phyloP scores from a whole-genome alignment of 2,797 vertebrate genomes.

The Lutjanus argentimaculatus region DNA sequence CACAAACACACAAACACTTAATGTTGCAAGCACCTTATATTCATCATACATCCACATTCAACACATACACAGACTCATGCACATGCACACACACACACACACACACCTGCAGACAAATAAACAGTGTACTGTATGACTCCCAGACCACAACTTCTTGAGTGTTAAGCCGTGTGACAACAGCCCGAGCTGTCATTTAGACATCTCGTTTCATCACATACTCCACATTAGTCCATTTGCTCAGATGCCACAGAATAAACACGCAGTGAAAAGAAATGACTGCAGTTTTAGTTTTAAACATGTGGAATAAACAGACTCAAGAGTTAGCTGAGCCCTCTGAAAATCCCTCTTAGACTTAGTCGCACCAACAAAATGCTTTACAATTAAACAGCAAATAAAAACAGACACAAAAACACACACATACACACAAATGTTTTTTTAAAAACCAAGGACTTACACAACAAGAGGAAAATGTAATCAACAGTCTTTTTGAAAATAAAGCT shows the following conservation, averaged over 20 bases:
- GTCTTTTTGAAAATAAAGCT: no score
- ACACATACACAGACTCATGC: conserved; percentile 28
- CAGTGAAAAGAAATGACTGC: conserved; percentile 55
- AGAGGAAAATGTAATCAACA: no score
- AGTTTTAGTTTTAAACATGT: conserved; percentile 63
- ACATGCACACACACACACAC: conserved; percentile 30
- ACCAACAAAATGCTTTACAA: no score
- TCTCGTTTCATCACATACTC: conserved; percentile 81
- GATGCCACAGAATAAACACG: conserved; percentile 75
- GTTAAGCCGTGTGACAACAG: conserved; percentile 80
- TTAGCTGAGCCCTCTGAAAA: conserved; percentile 44
- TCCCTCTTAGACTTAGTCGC: conserved; percentile 2
- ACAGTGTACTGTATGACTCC: conserved; percentile 52
- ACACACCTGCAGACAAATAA: conserved; percentile 71
- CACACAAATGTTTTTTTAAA: no score
- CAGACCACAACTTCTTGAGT: conserved; percentile 73
- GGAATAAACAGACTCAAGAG: conserved; percentile 53
- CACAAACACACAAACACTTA: conserved; percentile 63
- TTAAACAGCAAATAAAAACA: no score
- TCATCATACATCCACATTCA: conserved; percentile 43
- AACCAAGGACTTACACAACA: no score
- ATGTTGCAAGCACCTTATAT: conserved; percentile 53
- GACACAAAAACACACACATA: no score
- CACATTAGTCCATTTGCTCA: conserved; percentile 73
- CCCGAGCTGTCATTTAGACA: conserved; percentile 72